A percentile compares a stretch with the other conserved stretches of the same genome.
Conservation (phyloP, 2,888 invertebrate genomes). For the Argyresthia albistria region DNA sequence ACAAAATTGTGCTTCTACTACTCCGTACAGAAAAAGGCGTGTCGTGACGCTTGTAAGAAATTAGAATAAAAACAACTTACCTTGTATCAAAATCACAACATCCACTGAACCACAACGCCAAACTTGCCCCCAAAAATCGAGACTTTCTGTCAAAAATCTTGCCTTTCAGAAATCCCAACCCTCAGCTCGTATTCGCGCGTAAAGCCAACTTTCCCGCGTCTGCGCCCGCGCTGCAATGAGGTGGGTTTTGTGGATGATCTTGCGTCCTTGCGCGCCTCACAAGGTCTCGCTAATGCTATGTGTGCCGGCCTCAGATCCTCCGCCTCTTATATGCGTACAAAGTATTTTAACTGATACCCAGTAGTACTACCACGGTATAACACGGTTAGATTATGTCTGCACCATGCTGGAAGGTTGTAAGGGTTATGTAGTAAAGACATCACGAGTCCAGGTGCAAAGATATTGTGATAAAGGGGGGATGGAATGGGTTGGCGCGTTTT, state of each 20-base stretch:
- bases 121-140: too few relatives aligned
- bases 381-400: too few relatives aligned
- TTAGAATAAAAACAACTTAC: not conserved
- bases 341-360: slow-evolving; percentile 28
- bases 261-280: slow-evolving; percentile 61
- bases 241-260: slow-evolving; percentile 48
- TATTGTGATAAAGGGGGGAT: too few relatives aligned
- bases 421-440: too few relatives aligned
- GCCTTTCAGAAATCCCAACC: too few relatives aligned
- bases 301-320: slow-evolving; percentile 46
- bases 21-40: too few relatives aligned
- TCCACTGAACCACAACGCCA: not conserved
- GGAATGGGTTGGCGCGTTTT: too few relatives aligned
- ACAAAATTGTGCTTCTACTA: too few relatives aligned
- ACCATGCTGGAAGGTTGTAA: too few relatives aligned
- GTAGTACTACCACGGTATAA: slow-evolving; percentile 10
- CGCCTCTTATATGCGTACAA: slow-evolving; percentile 57
- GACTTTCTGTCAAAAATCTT: too few relatives aligned
- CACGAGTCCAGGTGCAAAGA: too few relatives aligned
- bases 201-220: slow-evolving; percentile 46
- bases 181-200: not conserved
- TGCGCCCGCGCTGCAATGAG: slow-evolving; percentile 54
- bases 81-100: not conserved
- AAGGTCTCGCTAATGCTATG: slow-evolving; percentile 58
- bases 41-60: too few relatives aligned